A percentile compares a stretch with the other conserved stretches of the same genome.
Evolutionary conservation across 2,113 vertebrate genomes (phyloP).

Genomic region (Sylvia atricapilla): DNA sequence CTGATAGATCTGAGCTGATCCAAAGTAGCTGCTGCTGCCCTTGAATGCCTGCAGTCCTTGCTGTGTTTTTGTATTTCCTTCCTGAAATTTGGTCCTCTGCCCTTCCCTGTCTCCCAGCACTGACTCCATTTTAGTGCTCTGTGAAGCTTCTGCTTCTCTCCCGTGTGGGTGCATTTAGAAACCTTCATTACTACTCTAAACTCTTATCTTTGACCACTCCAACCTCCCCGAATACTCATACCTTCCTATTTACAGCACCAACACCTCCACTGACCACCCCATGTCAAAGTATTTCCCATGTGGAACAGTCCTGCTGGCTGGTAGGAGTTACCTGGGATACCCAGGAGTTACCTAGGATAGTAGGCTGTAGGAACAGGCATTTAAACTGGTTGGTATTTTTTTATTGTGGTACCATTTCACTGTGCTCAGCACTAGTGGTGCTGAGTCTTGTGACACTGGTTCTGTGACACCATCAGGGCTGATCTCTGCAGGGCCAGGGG

Average conservation of each 20-base stretch:
- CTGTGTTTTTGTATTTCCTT: neutral
- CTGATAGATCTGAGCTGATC: neutral
- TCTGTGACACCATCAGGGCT: neutral
- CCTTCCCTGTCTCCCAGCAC: neutral
- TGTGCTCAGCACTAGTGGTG: neutral
- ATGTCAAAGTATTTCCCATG: neutral
- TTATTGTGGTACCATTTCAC: neutral
- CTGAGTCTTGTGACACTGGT: too few relatives aligned
- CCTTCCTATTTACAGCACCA: neutral
- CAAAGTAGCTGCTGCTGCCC: neutral
- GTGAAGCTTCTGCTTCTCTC: rapidly evolving
- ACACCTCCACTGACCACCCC: rapidly evolving
- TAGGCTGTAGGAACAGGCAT: neutral
- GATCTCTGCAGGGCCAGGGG: neutral
- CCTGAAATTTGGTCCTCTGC: neutral
- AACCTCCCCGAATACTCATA: neutral
- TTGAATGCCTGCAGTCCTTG: neutral
- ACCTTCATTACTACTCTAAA: neutral
- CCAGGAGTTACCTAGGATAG: neutral
- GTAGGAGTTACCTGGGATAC: neutral
- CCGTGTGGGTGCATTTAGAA: neutral
- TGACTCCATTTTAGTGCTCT: neutral
- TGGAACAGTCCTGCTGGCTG: neutral
- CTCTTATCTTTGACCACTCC: neutral
- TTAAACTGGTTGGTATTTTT: neutral